Evolutionary conservation across 2,888 invertebrate species (phyloP).

Genomic region (Sminthurides aquaticus): DNA sequence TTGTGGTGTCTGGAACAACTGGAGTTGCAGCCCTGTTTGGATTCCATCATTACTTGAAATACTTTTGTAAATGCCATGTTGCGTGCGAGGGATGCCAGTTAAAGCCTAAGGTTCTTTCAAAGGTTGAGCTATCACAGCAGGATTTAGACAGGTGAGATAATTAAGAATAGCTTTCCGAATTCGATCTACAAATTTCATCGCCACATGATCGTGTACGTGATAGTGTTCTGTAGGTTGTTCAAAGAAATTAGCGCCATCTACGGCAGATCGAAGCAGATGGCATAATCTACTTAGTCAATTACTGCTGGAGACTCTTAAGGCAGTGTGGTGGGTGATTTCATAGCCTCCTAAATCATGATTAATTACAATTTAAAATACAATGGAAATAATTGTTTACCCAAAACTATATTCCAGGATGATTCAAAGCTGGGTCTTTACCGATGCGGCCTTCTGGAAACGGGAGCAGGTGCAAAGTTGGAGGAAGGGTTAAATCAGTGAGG

Average conservation of each 20-base stretch:
- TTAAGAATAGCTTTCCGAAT: too few relatives aligned
- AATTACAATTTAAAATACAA: too few relatives aligned
- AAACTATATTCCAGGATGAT: constrained; percentile 62
- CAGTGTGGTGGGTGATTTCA: too few relatives aligned
- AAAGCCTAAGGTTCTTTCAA: neutral
- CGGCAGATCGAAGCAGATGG: too few relatives aligned
- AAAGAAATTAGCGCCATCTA: too few relatives aligned
- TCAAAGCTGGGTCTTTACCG: constrained; percentile 79
- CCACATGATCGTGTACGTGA: too few relatives aligned
- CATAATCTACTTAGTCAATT: too few relatives aligned
- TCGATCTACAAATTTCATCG: too few relatives aligned
- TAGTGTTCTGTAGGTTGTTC: too few relatives aligned
- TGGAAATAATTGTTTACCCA: too few relatives aligned
- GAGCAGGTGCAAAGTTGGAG: constrained; percentile 62
- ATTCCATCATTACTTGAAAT: neutral
- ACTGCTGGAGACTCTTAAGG: too few relatives aligned
- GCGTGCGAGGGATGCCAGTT: neutral
- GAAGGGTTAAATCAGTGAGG: constrained; percentile 63
- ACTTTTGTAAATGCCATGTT: neutral
- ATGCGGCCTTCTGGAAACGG: constrained; percentile 60
- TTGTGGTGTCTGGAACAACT: neutral
- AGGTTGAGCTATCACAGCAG: neutral
- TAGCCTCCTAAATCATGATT: too few relatives aligned
- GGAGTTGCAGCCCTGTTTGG: neutral
- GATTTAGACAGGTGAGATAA: neutral